Percentiles rank a stretch among this genome's conserved stretches.
phyloP scores from a whole-genome alignment of 1,140 invertebrate genomes.

The Mycetomoellerius zeteki region DNA sequence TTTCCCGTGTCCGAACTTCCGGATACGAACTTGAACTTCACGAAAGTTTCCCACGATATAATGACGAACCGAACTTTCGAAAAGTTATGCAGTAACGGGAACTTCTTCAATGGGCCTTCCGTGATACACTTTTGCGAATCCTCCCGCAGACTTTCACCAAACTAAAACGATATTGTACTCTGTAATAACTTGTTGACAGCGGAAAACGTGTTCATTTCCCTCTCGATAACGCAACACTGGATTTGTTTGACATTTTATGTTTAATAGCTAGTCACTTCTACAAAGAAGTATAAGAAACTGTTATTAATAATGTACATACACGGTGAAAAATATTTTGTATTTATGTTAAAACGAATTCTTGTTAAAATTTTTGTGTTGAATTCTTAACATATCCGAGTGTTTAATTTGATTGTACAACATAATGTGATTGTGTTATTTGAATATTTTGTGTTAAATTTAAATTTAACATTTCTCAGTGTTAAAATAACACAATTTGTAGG shows the following conservation, averaged over 20 bases:
- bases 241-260: slow-evolving; percentile 3
- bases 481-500: no score
- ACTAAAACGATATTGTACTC: slow-evolving; percentile 64
- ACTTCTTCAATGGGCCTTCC: slow-evolving; percentile 75
- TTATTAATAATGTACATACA: background rate
- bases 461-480: no score
- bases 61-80: slow-evolving; percentile 77
- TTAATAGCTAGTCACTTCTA: slow-evolving; percentile 11
- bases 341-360: no score
- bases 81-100: slow-evolving; percentile 77
- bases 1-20: slow-evolving; percentile 71
- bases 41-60: slow-evolving; percentile 73
- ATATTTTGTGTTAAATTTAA: no score
- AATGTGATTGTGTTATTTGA: no score
- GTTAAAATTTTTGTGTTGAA: no score
- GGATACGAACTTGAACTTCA: slow-evolving; percentile 77
- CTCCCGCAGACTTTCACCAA: slow-evolving; percentile 64
- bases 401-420: no score
- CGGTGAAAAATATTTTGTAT: no score
- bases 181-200: slow-evolving; percentile 65
- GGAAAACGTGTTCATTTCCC: slow-evolving; percentile 47
- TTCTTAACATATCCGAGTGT: no score
- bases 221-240: slow-evolving; percentile 36
- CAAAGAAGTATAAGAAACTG: background rate
- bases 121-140: slow-evolving; percentile 74